A percentile compares a stretch with the other conserved stretches of the same genome.
These are phyloP conservation scores for Diadegma fenestrale DNA, from an alignment of 2,888 invertebrate species.

Conservation along the genomic window DNA sequence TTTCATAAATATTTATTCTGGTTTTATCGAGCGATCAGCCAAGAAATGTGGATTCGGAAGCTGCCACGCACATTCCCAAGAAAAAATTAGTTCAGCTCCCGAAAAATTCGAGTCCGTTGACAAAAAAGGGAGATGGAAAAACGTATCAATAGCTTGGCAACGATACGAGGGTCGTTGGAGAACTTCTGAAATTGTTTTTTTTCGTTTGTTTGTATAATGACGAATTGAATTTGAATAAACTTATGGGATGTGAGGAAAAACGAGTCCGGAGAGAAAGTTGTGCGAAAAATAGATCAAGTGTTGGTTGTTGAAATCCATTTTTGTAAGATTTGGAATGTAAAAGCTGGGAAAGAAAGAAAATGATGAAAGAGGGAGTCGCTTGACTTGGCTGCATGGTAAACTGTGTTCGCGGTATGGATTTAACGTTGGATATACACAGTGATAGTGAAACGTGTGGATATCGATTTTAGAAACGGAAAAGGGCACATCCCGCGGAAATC, in stretches of 20 bases:
- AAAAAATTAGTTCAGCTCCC: no score
- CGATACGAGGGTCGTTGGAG: not conserved
- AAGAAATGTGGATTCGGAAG: no score
- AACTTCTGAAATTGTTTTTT: not conserved
- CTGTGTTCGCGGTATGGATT: constrained; percentile 17
- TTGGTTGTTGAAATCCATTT: constrained; percentile 2
- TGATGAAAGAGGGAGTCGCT: constrained; percentile 3
- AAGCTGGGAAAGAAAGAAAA: not conserved
- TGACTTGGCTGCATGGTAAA: not conserved
- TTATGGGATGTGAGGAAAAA: not conserved
- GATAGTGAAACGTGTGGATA: not conserved
- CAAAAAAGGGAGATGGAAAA: not conserved
- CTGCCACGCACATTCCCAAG: no score
- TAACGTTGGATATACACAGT: not conserved
- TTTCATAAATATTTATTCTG: no score
- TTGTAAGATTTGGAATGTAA: constrained; percentile 1
- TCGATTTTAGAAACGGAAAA: constrained; percentile 13
- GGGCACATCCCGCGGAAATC: not conserved
- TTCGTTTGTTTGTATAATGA: not conserved
- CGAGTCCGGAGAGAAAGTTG: not conserved
- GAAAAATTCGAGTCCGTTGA: not conserved
- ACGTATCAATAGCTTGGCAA: not conserved
- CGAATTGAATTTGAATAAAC: not conserved
- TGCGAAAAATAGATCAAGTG: not conserved
- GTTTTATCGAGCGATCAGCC: no score